Percentiles rank a stretch among this genome's conserved stretches.
These are phyloP conservation scores for Clarias pachynema DNA, from an alignment of 2,797 vertebrate genomes.

Conservation along the genomic window DNA sequence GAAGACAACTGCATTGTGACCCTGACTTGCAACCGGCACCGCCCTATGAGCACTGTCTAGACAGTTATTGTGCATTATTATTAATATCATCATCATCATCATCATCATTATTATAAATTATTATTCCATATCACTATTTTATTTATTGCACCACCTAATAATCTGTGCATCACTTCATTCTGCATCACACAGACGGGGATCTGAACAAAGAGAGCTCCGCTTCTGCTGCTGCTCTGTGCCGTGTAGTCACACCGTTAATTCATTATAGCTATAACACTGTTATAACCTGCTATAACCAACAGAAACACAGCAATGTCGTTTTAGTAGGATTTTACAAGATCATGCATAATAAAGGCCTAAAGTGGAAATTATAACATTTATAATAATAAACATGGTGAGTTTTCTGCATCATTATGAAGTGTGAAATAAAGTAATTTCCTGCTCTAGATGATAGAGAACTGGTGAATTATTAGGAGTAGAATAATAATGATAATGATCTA, in stretches of 20 bases:
- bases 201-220: not conserved
- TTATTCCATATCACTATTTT: not conserved
- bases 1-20: not conserved
- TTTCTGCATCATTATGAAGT: not conserved
- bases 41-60: not conserved
- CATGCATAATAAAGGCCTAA: not conserved
- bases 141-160: too few species aligned
- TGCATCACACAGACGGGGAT: not conserved
- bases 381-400: too few species aligned
- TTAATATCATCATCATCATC: too few species aligned
- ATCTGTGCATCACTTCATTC: not conserved
- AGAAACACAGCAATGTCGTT: not conserved
- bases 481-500: not conserved
- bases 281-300: not conserved
- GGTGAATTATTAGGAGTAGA: not conserved
- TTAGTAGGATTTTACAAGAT: not conserved
- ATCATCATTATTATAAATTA: not conserved
- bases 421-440: too few species aligned
- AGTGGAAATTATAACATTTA: not conserved
- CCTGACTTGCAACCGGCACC: not conserved
- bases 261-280: not conserved
- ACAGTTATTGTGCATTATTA: not conserved
- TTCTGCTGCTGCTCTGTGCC: not conserved
- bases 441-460: too few species aligned
- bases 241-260: not conserved